Percentiles rank a stretch among this genome's conserved stretches.
These are phyloP conservation scores for Cettia cetti DNA, from an alignment of 2,113 vertebrate species.

Conservation along the genomic window DNA sequence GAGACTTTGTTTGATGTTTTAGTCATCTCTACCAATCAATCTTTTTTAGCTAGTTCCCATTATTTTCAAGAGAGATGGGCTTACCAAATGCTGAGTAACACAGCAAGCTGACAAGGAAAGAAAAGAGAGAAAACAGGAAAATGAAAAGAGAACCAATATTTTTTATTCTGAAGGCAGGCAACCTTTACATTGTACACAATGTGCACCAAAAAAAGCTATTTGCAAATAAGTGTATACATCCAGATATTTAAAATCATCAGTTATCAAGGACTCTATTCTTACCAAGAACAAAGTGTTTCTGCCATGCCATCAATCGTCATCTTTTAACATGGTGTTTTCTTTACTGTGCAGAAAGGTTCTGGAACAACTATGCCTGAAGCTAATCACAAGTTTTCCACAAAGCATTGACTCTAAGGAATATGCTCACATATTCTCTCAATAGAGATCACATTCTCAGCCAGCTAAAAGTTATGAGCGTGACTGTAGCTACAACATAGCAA, in stretches of 20 bases:
- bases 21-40: not conserved
- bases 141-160: not conserved
- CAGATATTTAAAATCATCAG: not conserved
- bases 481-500: not conserved
- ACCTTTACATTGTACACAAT: not conserved
- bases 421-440: not conserved
- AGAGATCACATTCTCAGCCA: not conserved
- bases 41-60: not conserved
- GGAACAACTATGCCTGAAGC: not conserved
- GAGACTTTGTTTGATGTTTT: not conserved
- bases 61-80: not conserved
- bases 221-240: not conserved
- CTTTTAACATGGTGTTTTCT: not conserved
- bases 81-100: not conserved
- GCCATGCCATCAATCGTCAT: not conserved
- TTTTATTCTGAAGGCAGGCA: not conserved
- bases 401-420: not conserved
- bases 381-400: not conserved
- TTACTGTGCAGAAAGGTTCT: not conserved
- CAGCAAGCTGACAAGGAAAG: not conserved
- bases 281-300: not conserved
- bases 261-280: not conserved
- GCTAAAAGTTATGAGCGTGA: not conserved
- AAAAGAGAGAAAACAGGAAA: not conserved
- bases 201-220: not conserved